Percentiles rank a stretch among this genome's conserved stretches.
Evolutionary conservation across 2,888 invertebrate species (phyloP).

Genomic region (Cheilosia pagana): DNA sequence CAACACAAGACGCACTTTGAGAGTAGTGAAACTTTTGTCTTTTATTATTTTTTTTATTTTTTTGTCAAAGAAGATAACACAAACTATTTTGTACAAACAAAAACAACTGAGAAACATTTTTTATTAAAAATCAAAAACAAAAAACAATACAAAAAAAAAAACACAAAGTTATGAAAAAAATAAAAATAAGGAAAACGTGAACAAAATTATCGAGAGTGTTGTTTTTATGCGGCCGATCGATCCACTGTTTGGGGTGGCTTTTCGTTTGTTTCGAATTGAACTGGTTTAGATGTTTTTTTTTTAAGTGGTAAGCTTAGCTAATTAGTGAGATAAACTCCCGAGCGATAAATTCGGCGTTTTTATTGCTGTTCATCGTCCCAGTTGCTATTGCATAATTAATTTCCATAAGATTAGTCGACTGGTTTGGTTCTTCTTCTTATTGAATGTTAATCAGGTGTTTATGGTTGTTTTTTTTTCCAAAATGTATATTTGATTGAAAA

Average conservation of each 20-base stretch:
- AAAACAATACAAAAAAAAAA: slow-evolving; percentile 49
- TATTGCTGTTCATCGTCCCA: background rate
- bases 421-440: no score
- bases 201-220: slow-evolving; percentile 28
- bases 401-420: slow-evolving; percentile 12
- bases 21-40: slow-evolving; percentile 24
- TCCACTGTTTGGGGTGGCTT: background rate
- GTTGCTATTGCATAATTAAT: slow-evolving; percentile 36
- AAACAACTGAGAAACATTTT: slow-evolving; percentile 50
- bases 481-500: no score
- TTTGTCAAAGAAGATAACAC: slow-evolving; percentile 50
- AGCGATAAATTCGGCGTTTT: no score
- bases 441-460: no score
- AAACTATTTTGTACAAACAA: slow-evolving; percentile 72
- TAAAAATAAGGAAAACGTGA: slow-evolving; percentile 65
- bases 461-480: no score
- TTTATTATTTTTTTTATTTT: slow-evolving; percentile 9
- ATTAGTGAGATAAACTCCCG: background rate
- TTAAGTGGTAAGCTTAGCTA: slow-evolving; percentile 53
- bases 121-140: slow-evolving; percentile 58
- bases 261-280: slow-evolving; percentile 10
- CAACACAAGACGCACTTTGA: slow-evolving; percentile 62
- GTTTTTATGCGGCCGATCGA: slow-evolving; percentile 28
- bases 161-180: slow-evolving; percentile 64
- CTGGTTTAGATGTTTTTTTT: slow-evolving; percentile 12